A percentile compares a stretch with the other conserved stretches of the same genome.
Conservation (phyloP, 2,888 invertebrate species). For the Nomada fucata region DNA sequence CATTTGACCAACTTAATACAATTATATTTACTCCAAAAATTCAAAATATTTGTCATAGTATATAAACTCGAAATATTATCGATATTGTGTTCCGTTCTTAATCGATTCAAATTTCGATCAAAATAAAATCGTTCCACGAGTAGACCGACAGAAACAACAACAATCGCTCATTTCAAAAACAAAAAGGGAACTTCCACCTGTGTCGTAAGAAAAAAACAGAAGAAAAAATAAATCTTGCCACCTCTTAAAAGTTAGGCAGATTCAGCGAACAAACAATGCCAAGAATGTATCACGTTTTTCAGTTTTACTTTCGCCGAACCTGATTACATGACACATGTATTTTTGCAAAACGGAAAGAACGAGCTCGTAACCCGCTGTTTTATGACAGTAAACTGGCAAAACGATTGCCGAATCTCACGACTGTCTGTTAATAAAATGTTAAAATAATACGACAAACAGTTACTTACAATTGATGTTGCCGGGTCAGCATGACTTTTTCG, state of each 20-base stretch:
- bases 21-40: background rate
- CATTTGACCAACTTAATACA: background rate
- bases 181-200: background rate
- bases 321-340: constrained; percentile 12
- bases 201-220: too few relatives aligned
- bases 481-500: constrained; percentile 69
- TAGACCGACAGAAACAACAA: background rate
- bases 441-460: constrained; percentile 12
- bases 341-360: background rate
- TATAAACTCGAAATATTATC: background rate
- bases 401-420: background rate
- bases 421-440: constrained; percentile 27
- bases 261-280: background rate
- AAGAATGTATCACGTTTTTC: background rate
- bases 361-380: constrained; percentile 19
- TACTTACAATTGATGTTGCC: constrained; percentile 71
- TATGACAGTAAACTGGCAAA: constrained; percentile 9
- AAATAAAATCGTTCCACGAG: background rate
- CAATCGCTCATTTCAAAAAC: background rate
- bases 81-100: background rate
- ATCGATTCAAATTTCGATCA: background rate
- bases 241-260: background rate
- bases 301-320: constrained; percentile 23
- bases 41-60: background rate
- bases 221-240: too few relatives aligned